Evolutionary conservation across 2,888 invertebrate genomes (phyloP), one percentile per base, ranked within the genome.

Genomic region (Chrysolina haemoptera): DNA sequence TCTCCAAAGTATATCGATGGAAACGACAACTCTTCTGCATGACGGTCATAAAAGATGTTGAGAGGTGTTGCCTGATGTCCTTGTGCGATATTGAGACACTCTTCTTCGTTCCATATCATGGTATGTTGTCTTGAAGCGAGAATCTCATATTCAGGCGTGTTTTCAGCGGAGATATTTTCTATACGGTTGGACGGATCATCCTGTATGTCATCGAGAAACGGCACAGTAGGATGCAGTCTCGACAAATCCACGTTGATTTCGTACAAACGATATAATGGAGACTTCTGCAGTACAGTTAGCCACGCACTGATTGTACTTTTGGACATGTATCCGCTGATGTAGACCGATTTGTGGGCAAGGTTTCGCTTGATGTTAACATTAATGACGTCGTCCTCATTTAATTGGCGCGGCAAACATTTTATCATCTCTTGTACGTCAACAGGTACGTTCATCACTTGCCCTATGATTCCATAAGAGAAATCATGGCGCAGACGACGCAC

Each of bases 361-460:
- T 64, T 64, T n/a, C 1, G 6, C 35, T 40, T 64, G 16, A 64
- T 64, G 35, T 64, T 20, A 8, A 64, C 41, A 40, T 64, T 64
- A 40, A 40, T 64, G 11, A n/a, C 35, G 35, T 64, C 20, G 41
- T 64, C 64, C 20, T 64, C 64, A 64, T 64, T 40, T 0, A 64
- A n/a, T 14, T 64, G 2, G 5, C 64, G 35, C 14, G 64, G 64
- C n/a, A 64, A 40, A 41, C 40, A 27, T 64, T n/a, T 64, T 12
- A 64, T 40, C 64, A 64, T 64, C 11, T 64, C 35, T 27, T 64
- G 14, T 27, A 64, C 64, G 35, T 20, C 16, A 10, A 64, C 64
- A 11, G 64, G 64, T n/a, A 64, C 1, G 64, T 64, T 64, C 8
- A 64, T 64, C n/a, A 64, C 64, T 40, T 64, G 64, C 9, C 64